Conservation (phyloP, 1,140 invertebrate species). For the Aphidius gifuensis region DNA sequence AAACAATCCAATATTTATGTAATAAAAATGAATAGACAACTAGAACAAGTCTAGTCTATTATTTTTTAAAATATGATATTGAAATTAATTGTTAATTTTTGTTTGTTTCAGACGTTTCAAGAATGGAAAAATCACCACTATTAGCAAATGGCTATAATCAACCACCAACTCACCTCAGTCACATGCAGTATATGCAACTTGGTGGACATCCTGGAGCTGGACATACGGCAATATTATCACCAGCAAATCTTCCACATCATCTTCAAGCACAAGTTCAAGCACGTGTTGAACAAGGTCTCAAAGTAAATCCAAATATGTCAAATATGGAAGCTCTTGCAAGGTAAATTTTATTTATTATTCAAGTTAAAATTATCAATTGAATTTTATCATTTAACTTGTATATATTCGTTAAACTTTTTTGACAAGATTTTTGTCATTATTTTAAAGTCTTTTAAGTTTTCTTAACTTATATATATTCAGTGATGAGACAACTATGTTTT, state of each 20-base stretch:
- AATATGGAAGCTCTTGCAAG: conserved; percentile 83
- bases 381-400: no score
- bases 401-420: no score
- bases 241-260: conserved; percentile 81
- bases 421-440: not conserved
- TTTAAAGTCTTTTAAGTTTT: not conserved
- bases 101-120: conserved; percentile 70
- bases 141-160: conserved; percentile 93
- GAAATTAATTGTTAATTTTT: conserved; percentile 3
- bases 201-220: conserved; percentile 64
- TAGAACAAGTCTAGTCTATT: no score
- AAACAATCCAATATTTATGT: no score
- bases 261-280: conserved; percentile 57
- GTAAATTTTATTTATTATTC: conserved; percentile 51
- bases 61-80: no score
- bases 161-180: conserved; percentile 82
- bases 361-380: not conserved
- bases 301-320: conserved; percentile 68
- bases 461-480: conserved; percentile 20
- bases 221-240: conserved; percentile 78
- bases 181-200: conserved; percentile 86
- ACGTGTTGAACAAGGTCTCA: conserved; percentile 57
- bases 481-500: conserved; percentile 35
- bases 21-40: no score
- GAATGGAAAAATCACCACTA: conserved; percentile 86